These are phyloP conservation scores for Tenthredo livida DNA, from an alignment of 2,888 invertebrate genomes.

Conservation along the genomic window DNA sequence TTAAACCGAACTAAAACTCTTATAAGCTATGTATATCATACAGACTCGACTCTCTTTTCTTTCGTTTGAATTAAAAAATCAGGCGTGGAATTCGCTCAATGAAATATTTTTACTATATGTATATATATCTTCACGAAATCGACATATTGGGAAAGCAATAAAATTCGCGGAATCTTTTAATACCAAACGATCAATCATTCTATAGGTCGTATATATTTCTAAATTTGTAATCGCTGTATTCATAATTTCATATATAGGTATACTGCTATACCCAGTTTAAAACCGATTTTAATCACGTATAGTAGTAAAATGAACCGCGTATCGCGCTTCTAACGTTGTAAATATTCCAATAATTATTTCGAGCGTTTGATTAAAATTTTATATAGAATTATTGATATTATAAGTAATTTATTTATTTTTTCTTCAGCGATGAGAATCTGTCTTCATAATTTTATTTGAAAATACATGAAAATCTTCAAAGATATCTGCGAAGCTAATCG, in stretches of 20 bases:
- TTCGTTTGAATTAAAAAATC: not conserved
- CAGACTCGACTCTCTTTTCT: not conserved
- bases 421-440: no score
- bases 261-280: not conserved
- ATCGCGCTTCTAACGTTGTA: no score
- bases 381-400: no score
- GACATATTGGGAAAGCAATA: not conserved
- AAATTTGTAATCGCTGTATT: not conserved
- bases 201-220: not conserved
- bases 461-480: no score
- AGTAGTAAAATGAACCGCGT: no score
- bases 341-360: no score
- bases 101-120: not conserved
- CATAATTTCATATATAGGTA: not conserved
- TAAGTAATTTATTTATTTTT: no score
- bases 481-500: no score
- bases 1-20: no score
- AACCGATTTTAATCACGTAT: not conserved
- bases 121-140: not conserved
- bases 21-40: no score
- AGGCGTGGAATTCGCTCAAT: not conserved
- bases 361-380: no score
- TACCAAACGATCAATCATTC: slow-evolving; percentile 3
- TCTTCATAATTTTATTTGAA: no score
- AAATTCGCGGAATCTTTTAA: not conserved